phyloP scores from a whole-genome alignment of 2,113 vertebrate genomes.

The Cichladusa arquata region DNA sequence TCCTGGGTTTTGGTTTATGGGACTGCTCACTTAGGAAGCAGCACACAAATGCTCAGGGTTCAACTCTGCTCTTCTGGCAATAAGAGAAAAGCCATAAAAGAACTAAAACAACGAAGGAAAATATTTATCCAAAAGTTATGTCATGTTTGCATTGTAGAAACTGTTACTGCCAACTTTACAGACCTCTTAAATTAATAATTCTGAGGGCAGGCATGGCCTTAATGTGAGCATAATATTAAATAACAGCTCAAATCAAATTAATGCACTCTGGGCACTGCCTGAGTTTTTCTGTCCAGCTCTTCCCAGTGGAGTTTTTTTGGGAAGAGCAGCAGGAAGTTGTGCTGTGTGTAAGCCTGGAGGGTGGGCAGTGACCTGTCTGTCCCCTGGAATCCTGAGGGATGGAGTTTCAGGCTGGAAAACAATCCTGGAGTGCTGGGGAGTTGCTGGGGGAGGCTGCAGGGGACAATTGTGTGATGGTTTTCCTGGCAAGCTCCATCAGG shows the following conservation, averaged over 20 bases:
- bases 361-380: neutral
- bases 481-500: neutral
- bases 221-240: neutral
- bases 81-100: neutral
- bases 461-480: neutral
- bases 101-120: neutral
- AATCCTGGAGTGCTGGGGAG: neutral
- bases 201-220: neutral
- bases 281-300: neutral
- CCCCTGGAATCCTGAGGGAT: neutral
- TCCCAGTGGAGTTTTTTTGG: neutral
- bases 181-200: neutral
- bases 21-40: neutral
- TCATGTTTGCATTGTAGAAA: neutral
- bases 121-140: neutral
- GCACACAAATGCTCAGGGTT: neutral
- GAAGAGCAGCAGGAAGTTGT: neutral
- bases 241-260: neutral
- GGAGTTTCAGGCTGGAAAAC: neutral
- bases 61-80: neutral
- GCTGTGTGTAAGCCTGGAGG: accelerated
- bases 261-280: neutral
- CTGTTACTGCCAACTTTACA: neutral
- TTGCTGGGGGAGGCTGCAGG: neutral
- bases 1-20: neutral